Percentiles rank a stretch among this genome's conserved stretches.
Evolutionary conservation across 2,888 invertebrate species (phyloP).

Genomic region (Limnephilus rhombicus): DNA sequence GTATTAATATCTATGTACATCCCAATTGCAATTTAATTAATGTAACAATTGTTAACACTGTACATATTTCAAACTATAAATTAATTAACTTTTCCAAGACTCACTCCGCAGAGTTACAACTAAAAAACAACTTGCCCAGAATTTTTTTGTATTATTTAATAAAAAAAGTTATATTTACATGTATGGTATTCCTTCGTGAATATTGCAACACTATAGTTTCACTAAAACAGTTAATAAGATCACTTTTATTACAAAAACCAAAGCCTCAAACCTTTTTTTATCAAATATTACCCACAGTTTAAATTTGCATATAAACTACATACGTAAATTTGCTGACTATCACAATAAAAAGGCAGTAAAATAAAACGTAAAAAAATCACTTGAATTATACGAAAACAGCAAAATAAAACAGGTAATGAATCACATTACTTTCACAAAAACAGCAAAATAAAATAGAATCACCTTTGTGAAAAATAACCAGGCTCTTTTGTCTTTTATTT

Average conservation of each 20-base stretch:
- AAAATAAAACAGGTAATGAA: neutral
- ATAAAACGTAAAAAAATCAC: no score
- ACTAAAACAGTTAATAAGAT: neutral
- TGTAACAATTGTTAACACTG: no score
- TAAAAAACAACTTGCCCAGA: neutral
- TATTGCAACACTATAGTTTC: neutral
- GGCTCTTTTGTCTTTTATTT: slow-evolving; percentile 22
- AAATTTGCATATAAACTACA: neutral
- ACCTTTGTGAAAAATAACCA: neutral
- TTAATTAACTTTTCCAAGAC: neutral
- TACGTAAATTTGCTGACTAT: neutral
- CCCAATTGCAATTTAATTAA: no score
- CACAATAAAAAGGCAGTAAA: no score
- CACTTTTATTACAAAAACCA: neutral
- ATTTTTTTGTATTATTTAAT: neutral
- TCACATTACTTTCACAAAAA: neutral
- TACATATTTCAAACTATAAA: no score
- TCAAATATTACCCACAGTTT: neutral
- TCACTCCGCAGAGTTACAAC: neutral
- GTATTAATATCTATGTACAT: no score
- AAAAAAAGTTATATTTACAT: neutral
- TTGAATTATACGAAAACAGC: no score
- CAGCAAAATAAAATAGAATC: neutral
- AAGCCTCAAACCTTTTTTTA: neutral
- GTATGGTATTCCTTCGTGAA: neutral